Base-by-base conservation (phyloP, 2,113 vertebrate genomes). In the Formicarius rufipectus region DNA sequence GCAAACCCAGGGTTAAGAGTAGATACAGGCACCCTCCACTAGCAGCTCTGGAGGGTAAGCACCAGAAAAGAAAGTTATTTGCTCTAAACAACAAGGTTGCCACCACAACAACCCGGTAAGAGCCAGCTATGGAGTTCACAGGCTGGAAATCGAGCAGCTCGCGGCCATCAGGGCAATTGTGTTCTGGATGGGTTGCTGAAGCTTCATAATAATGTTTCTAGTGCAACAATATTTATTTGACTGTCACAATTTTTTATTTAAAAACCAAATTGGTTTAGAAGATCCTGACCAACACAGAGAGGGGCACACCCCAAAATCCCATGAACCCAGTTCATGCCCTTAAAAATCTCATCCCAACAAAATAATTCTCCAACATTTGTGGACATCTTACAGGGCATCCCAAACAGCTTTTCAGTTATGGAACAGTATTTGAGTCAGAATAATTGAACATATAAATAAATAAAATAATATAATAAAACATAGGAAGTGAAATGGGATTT, bases 401-500 rank as follows among this genome's bases (percentile, higher is more conserved):
- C 91, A 95, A 96, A 89, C 94, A 94, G 89, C 87, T 93, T 96
- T 96, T 55, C 93, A 77, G 89, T 85, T 94, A 94, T 55, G 74
- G 93, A 97, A 50, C 87, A 84, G 90, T 90, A 97, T 93, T 93
- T 85, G 89, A 96, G 91, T 56, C 93, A 96, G 94, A 97, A 96
- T 97, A 96, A 97, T 97, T 93, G 94, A 94, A 72, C 91, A 80
- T 97, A 97, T 97, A 97, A 97, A 96, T 96, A 96, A 97, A 97
- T 96, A 97, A 96, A 96, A 97, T 95, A 96, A 96, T 95, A 97
- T 95, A 97, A 97, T 96, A 96, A 96, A 97, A 94, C 91, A 95
- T 27, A 84, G 75, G 63, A 87, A 94, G 91, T 80, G 78, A 96
- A 95, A 96, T 96, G 92, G 86, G 88, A 81, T 93, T 94, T 97